Base-by-base conservation (phyloP, 2,797 vertebrate species). In the Poliocrania exsul region DNA sequence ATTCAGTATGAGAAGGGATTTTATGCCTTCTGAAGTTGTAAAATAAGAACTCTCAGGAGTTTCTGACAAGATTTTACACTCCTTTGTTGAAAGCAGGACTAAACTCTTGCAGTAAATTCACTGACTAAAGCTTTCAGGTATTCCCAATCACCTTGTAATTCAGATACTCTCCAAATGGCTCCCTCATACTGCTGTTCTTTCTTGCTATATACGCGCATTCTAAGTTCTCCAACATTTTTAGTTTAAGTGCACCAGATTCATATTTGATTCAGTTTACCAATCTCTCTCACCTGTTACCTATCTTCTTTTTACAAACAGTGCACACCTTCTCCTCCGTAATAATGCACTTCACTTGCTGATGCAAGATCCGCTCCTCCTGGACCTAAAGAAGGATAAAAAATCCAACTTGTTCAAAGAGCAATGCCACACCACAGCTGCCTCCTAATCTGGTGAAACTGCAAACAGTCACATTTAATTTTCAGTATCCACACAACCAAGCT, bases 251-350 rank as follows among this genome's bases (percentile, higher is more conserved):
- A 51, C 19, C 25, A 74, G 14, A 74, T 53, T 21, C 37, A 13
- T 33, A 85, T 20, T 54, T 51, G 16, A 77, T 53, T 60, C 28
- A 49, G 13, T 57, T 83, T 29, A 74, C 28, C 47, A 78, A 81
- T 37, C 28, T 86, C 54, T 92, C 97, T 97, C 96, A 99, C 99
- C 99, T 99, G 98, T 99, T 99, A 82, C 99, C 99, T 51, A 99
- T 99, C 96, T 99, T 99, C 98, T 99, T 99, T 97, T 99, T 99
- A 95, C 99, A 99, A 37, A 99, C 99, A 94, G 98, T 98, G 98
- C 99, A 99, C 95, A 99, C 98, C 93, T 99, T 99, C 94, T 99
- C 99, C 86, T 99, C 99, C 5, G 99, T 99, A 93, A 99, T 99
- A 96, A 99, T 98, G 46, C 99, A 99, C 91, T 99, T 99, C 16